Evolutionary conservation across 2,888 invertebrate genomes (phyloP).

Genomic region (Hydroisotoma schaefferi): DNA sequence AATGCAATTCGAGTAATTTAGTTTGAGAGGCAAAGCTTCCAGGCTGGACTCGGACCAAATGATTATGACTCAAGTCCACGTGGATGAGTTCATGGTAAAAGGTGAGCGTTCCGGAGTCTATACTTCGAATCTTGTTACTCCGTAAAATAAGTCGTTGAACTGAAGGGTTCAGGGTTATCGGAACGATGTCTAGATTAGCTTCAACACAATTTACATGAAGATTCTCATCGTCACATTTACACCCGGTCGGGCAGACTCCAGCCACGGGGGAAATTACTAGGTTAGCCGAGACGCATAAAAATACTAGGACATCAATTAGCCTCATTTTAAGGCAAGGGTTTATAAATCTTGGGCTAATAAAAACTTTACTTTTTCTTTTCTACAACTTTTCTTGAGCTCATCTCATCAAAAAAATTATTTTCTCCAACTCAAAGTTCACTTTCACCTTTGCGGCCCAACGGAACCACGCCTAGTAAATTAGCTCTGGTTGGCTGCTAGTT

Average conservation of each 20-base stretch:
- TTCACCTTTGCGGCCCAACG: not conserved
- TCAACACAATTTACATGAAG: conserved; percentile 80
- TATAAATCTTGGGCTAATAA: too few species aligned
- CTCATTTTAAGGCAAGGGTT: too few species aligned
- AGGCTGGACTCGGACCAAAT: conserved; percentile 73
- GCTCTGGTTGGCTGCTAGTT: not conserved
- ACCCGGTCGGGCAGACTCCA: conserved; percentile 80
- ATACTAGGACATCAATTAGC: conserved; percentile 20
- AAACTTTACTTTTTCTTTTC: not conserved
- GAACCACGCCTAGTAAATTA: too few species aligned
- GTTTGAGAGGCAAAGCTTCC: conserved; percentile 76
- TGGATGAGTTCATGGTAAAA: conserved; percentile 83
- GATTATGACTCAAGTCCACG: conserved; percentile 78
- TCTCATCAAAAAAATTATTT: conserved; percentile 7
- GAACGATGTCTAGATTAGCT: conserved; percentile 81
- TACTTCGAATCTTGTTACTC: conserved; percentile 78
- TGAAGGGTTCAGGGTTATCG: conserved; percentile 86
- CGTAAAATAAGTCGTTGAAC: conserved; percentile 78
- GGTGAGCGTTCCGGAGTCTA: conserved; percentile 72
- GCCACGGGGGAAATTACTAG: conserved; percentile 51
- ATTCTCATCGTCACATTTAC: conserved; percentile 60
- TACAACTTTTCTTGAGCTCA: not conserved
- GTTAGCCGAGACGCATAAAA: conserved; percentile 13
- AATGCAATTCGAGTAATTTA: conserved; percentile 74
- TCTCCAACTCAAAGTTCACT: not conserved